These are phyloP conservation scores for Peromyscus maniculatus DNA, from an alignment of 2,113 vertebrate species.

Conservation along the genomic window DNA sequence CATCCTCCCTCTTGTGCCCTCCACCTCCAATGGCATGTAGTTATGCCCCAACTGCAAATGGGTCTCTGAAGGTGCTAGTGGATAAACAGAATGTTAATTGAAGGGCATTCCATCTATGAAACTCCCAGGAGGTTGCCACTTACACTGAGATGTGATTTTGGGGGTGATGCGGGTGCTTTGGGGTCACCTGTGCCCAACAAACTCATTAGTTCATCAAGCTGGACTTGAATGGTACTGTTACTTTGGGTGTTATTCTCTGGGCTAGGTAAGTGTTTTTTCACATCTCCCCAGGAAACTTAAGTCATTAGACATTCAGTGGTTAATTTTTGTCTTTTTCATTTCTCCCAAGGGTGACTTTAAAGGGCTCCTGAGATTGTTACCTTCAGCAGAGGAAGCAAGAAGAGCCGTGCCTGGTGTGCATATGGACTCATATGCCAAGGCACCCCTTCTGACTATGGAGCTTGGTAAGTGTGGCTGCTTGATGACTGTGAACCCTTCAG, in stretches of 20 bases:
- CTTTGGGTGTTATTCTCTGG: neutral
- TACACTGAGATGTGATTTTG: neutral
- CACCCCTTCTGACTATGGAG: neutral
- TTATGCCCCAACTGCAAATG: neutral
- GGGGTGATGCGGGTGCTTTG: neutral
- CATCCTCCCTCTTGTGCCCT: neutral
- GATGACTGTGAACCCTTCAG: neutral
- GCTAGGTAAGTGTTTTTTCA: neutral
- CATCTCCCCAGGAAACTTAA: neutral
- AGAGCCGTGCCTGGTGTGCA: neutral
- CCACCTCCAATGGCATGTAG: neutral
- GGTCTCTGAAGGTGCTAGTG: neutral
- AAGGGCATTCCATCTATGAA: neutral
- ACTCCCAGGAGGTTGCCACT: neutral
- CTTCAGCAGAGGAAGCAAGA: neutral
- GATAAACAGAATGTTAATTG: neutral
- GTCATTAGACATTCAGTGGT: neutral
- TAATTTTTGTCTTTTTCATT: neutral
- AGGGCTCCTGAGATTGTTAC: neutral
- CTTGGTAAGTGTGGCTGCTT: neutral
- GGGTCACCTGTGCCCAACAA: neutral
- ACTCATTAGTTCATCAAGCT: neutral
- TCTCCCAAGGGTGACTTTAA: neutral
- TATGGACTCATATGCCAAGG: neutral
- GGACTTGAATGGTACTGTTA: neutral